These are phyloP conservation scores for Phaedon cochleariae DNA, from an alignment of 2,888 invertebrate species.

Conservation along the genomic window DNA sequence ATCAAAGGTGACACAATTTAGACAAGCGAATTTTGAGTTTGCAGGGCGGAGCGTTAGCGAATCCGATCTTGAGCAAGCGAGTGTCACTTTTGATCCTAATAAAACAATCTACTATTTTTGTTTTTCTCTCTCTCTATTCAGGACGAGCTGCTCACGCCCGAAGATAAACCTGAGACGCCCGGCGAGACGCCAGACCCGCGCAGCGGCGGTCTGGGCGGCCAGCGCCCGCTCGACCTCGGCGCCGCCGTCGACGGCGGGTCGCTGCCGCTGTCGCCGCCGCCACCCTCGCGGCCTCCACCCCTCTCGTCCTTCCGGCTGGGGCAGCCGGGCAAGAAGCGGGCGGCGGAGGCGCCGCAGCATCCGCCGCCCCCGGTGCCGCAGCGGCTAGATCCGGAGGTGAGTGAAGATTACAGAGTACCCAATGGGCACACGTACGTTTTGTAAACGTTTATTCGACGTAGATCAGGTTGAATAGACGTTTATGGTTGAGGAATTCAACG, in stretches of 20 bases:
- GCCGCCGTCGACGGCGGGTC: constrained; percentile 71
- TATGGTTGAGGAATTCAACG: too few relatives aligned
- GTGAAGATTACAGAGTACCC: too few relatives aligned
- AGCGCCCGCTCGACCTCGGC: constrained; percentile 77
- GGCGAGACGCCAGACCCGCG: constrained; percentile 82
- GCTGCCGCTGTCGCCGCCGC: constrained; percentile 48
- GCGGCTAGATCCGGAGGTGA: constrained; percentile 68
- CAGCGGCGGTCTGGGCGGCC: constrained; percentile 79
- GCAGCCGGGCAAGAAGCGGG: constrained; percentile 63
- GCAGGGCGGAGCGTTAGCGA: too few relatives aligned
- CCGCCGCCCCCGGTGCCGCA: constrained; percentile 70
- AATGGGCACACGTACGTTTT: too few relatives aligned
- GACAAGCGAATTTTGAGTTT: too few relatives aligned
- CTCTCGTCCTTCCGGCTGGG: constrained; percentile 63
- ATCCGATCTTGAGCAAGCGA: too few relatives aligned
- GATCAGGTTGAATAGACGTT: too few relatives aligned
- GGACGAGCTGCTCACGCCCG: constrained; percentile 61
- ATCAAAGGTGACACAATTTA: too few relatives aligned
- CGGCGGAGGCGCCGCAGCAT: constrained; percentile 65
- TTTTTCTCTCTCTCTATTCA: constrained; percentile 13
- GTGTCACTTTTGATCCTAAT: too few relatives aligned
- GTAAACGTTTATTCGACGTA: too few relatives aligned
- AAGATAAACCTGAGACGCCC: constrained; percentile 76
- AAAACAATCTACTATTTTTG: background rate
- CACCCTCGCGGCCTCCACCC: constrained; percentile 60